Percentiles rank a stretch among this genome's conserved stretches.
Evolutionary conservation across 1,140 invertebrate genomes (phyloP).

Genomic region (Drosophila leontia): DNA sequence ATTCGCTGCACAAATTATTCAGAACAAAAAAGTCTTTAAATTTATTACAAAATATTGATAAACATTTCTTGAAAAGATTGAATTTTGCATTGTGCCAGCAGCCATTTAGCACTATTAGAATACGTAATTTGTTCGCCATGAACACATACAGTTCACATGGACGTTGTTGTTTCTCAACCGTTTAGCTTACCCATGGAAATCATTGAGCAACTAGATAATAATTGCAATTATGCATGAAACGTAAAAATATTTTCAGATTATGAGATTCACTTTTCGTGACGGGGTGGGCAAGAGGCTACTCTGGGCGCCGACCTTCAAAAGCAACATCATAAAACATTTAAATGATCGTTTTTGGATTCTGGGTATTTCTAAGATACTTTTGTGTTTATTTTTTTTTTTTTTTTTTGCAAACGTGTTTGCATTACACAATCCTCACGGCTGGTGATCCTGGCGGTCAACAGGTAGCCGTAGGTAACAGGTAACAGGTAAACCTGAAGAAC

Average conservation of each 20-base stretch:
- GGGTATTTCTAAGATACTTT: slow-evolving; percentile 1
- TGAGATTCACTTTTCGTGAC: slow-evolving; percentile 46
- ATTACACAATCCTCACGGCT: neutral
- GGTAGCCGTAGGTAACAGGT: slow-evolving; percentile 1
- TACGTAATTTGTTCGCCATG: slow-evolving; percentile 40
- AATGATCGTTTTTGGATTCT: slow-evolving; percentile 7
- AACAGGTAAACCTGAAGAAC: neutral
- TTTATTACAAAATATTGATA: neutral
- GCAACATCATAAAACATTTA: slow-evolving; percentile 19
- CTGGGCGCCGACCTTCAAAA: slow-evolving; percentile 35
- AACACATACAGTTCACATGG: slow-evolving; percentile 22
- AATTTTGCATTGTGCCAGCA: neutral
- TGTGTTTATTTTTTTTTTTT: too few species aligned
- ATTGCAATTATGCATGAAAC: slow-evolving; percentile 66
- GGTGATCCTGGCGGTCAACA: neutral
- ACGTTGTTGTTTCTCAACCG: slow-evolving; percentile 35
- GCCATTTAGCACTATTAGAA: slow-evolving; percentile 6
- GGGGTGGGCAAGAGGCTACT: neutral
- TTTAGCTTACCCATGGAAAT: slow-evolving; percentile 48
- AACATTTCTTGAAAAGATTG: neutral
- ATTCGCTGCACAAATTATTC: neutral
- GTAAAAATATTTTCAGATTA: slow-evolving; percentile 45
- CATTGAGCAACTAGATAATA: slow-evolving; percentile 64
- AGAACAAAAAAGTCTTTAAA: neutral
- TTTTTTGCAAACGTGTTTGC: neutral